Evolutionary conservation across 2,113 vertebrate genomes (phyloP).

Genomic region (Catharus fuscescens): DNA sequence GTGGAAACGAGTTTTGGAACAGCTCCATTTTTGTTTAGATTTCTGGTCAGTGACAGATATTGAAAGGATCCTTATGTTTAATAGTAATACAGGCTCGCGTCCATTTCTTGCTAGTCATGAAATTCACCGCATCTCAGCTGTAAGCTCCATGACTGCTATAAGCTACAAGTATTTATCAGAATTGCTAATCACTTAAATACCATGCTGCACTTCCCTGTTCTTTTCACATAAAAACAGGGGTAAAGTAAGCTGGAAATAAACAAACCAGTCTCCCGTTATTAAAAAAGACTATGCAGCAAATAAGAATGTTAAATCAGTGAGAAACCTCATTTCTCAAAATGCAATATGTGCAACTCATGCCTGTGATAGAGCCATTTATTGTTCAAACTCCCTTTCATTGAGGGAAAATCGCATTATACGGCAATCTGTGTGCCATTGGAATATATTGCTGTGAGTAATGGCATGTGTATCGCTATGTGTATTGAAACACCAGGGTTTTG

Average conservation of each 20-base stretch:
- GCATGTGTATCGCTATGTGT: neutral
- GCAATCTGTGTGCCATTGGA: neutral
- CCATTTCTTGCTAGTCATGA: neutral
- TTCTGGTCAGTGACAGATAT: neutral
- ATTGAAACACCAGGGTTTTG: neutral
- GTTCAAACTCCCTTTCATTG: neutral
- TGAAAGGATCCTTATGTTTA: neutral
- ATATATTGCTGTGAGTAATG: constrained; percentile 5
- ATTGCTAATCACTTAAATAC: neutral
- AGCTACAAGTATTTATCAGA: neutral
- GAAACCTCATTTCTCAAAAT: constrained; percentile 41
- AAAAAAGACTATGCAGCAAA: neutral
- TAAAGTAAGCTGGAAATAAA: neutral
- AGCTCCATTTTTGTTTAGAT: neutral
- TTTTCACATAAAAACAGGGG: neutral
- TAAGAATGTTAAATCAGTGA: constrained; percentile 4
- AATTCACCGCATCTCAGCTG: neutral
- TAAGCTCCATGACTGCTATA: neutral
- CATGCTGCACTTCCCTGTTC: neutral
- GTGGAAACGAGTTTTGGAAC: neutral
- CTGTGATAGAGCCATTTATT: constrained; percentile 16
- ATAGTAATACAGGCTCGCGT: neutral
- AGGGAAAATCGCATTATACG: neutral
- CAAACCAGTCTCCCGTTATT: neutral
- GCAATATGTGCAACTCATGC: neutral